Evolutionary conservation across 2,797 vertebrate species (phyloP).

Genomic region (Argya squamiceps): DNA sequence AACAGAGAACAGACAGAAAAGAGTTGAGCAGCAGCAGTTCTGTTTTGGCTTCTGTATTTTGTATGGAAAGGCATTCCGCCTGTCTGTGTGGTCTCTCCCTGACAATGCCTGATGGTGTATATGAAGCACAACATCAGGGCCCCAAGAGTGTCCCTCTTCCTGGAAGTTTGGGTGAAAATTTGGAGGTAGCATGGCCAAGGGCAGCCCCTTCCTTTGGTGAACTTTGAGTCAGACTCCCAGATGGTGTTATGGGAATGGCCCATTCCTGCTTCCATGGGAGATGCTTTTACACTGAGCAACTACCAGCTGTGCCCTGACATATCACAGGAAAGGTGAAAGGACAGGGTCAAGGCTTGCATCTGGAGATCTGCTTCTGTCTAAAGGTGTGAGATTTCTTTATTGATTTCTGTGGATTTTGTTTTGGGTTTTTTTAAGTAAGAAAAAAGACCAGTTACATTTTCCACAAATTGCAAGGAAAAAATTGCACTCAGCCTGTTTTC

Average conservation of each 20-base stretch:
- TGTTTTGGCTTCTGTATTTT: background rate
- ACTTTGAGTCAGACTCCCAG: background rate
- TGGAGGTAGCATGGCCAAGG: accelerated
- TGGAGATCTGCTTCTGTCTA: background rate
- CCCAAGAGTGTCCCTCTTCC: accelerated
- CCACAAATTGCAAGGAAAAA: background rate
- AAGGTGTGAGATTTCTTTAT: background rate
- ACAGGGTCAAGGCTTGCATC: background rate
- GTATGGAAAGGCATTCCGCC: background rate
- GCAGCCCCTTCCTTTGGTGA: background rate
- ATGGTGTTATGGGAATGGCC: accelerated
- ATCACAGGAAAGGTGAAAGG: background rate
- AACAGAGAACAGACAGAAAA: background rate
- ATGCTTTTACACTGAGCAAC: background rate
- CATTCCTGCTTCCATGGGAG: background rate
- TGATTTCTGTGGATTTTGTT: background rate
- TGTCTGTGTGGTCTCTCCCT: no score
- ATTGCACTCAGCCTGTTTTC: background rate
- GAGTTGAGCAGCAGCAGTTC: background rate
- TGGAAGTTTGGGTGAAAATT: accelerated
- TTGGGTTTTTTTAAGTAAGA: background rate
- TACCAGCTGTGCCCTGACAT: background rate
- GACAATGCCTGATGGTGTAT: background rate
- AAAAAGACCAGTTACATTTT: background rate
- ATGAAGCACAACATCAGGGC: background rate